Percentiles rank a stretch among this genome's conserved stretches.
Conservation (phyloP, 1,140 invertebrate genomes). For the Helicoverpa zea region DNA sequence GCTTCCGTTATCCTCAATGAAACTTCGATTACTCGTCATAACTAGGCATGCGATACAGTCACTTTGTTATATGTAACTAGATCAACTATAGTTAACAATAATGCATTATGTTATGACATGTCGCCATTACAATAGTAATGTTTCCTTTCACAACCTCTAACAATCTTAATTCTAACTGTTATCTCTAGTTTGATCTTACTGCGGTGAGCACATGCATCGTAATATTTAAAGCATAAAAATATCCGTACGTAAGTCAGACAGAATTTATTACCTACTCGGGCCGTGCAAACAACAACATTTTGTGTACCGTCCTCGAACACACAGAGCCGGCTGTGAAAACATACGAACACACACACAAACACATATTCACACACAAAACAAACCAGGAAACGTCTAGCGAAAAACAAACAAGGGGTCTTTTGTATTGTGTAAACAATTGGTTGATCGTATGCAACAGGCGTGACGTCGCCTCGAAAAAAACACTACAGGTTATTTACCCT, state of each 20-base stretch:
- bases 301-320: conserved; percentile 77
- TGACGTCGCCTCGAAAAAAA: conserved; percentile 75
- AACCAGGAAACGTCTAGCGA: conserved; percentile 86
- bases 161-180: conserved; percentile 19
- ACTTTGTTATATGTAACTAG: conserved; percentile 27
- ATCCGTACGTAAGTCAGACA: conserved; percentile 58
- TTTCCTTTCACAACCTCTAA: conserved; percentile 33
- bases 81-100: conserved; percentile 38
- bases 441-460: conserved; percentile 84
- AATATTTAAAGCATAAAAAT: conserved; percentile 55
- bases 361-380: conserved; percentile 82
- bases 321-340: conserved; percentile 81
- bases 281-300: conserved; percentile 81
- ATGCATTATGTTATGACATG: conserved; percentile 22
- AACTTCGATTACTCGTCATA: not conserved
- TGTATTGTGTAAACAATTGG: conserved; percentile 86
- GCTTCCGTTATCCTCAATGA: conserved; percentile 6
- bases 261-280: conserved; percentile 77
- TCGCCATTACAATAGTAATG: not conserved
- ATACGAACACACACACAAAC: conserved; percentile 67
- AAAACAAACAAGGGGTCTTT: conserved; percentile 86
- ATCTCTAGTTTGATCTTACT: conserved; percentile 37
- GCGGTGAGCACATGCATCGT: conserved; percentile 26
- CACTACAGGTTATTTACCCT: conserved; percentile 68
- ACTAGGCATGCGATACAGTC: not conserved